phyloP scores from a whole-genome alignment of 2,797 vertebrate genomes.

The Lagorchestes hirsutus region DNA sequence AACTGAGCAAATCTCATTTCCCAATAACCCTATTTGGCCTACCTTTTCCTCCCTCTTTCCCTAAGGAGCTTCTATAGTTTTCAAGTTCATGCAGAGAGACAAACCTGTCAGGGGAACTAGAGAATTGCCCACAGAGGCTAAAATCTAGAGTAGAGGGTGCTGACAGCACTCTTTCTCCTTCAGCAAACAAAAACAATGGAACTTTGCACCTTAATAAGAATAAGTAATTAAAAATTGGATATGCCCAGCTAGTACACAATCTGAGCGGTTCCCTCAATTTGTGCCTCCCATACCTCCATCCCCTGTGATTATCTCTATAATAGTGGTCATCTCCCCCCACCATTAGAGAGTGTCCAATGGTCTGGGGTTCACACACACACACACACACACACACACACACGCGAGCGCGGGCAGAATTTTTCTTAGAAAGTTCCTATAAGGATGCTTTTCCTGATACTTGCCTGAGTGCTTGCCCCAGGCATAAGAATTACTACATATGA shows the following conservation, averaged over 20 bases:
- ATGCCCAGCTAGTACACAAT: neutral
- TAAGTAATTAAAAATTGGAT: neutral
- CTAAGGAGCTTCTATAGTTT: neutral
- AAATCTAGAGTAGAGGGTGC: neutral
- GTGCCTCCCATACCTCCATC: neutral
- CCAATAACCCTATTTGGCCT: neutral
- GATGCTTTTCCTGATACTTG: neutral
- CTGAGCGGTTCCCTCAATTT: neutral
- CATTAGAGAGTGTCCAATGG: no score
- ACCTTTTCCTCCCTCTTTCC: neutral
- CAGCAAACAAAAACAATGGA: neutral
- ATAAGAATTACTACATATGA: neutral
- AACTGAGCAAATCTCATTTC: neutral
- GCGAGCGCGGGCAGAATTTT: neutral
- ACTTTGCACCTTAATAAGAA: neutral
- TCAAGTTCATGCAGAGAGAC: neutral
- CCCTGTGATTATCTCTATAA: neutral
- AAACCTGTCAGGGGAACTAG: neutral
- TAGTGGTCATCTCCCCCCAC: neutral
- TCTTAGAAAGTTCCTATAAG: neutral
- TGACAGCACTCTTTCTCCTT: neutral
- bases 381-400: neutral
- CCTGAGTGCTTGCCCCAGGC: neutral
- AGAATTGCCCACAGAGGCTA: neutral
- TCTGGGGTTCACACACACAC: no score